These are phyloP conservation scores for Sipunculus nudus DNA, from an alignment of 2,888 invertebrate species.

Conservation along the genomic window DNA sequence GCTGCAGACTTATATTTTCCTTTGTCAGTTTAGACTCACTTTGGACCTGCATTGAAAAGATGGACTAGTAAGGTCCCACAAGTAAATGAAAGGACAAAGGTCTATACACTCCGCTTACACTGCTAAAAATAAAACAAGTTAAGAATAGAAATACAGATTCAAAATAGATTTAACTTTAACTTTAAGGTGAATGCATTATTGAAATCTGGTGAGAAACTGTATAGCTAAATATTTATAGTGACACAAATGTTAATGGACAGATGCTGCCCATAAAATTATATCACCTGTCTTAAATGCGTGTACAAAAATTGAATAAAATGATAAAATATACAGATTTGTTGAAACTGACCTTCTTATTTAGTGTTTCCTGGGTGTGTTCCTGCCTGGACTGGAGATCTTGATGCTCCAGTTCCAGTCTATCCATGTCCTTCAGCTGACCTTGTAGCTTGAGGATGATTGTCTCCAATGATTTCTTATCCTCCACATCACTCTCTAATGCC, in stretches of 20 bases:
- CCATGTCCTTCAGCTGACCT: conserved; percentile 44
- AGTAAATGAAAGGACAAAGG: not conserved
- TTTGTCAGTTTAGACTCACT: conserved; percentile 14
- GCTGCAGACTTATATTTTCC: conserved; percentile 11
- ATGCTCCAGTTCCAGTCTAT: conserved; percentile 25
- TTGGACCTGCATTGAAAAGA: not conserved
- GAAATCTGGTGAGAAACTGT: too few relatives aligned
- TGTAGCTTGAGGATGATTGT: conserved; percentile 47
- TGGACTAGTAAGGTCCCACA: not conserved
- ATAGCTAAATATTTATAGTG: too few relatives aligned
- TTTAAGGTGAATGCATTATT: too few relatives aligned
- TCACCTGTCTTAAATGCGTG: too few relatives aligned
- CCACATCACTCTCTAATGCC: conserved; percentile 44
- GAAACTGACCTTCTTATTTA: conserved; percentile 28
- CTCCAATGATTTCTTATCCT: conserved; percentile 47
- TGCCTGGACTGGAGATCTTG: conserved; percentile 34
- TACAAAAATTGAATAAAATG: too few relatives aligned
- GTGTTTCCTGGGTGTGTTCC: conserved; percentile 35
- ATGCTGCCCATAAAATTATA: too few relatives aligned
- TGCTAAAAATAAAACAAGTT: not conserved
- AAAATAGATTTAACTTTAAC: too few relatives aligned
- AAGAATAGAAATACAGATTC: not conserved
- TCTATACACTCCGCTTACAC: too few relatives aligned
- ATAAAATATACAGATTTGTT: not conserved
- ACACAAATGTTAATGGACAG: too few relatives aligned